Evolutionary conservation across 2,113 vertebrate species (phyloP).

Genomic region (Thunnus thynnus): DNA sequence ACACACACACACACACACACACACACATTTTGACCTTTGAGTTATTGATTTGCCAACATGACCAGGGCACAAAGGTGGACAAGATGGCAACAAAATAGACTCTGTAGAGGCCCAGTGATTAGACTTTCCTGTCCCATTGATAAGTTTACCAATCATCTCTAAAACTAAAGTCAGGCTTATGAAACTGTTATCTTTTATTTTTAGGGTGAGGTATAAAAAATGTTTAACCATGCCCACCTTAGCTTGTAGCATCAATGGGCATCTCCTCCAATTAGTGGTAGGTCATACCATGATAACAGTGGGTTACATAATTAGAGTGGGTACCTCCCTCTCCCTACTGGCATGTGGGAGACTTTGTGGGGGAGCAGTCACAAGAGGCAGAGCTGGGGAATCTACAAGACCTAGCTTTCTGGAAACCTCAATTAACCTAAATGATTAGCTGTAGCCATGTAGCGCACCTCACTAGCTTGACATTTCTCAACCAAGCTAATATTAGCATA

Average conservation of each 20-base stretch:
- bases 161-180: conserved; percentile 6
- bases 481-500: conserved; percentile 80
- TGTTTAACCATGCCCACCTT: conserved; percentile 44
- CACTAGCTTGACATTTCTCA: conserved; percentile 77
- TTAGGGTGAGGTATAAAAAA: neutral
- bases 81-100: conserved; percentile 57
- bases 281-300: conserved; percentile 69
- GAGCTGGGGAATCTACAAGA: conserved; percentile 62
- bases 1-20: neutral
- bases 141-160: conserved; percentile 17
- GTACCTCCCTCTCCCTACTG: conserved; percentile 48
- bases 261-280: conserved; percentile 58
- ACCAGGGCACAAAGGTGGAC: conserved; percentile 62
- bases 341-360: conserved; percentile 48
- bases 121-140: conserved; percentile 45
- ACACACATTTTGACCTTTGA: conserved; percentile 52
- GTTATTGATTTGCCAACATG: conserved; percentile 75
- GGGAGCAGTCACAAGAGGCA: conserved; percentile 51
- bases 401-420: conserved; percentile 75
- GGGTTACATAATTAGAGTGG: conserved; percentile 69
- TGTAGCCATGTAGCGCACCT: conserved; percentile 53
- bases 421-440: conserved; percentile 86
- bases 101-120: conserved; percentile 63
- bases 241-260: conserved; percentile 48
- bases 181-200: neutral